Evolutionary conservation across 2,888 invertebrate species (phyloP).

Genomic region (Diarsia brunnea): DNA sequence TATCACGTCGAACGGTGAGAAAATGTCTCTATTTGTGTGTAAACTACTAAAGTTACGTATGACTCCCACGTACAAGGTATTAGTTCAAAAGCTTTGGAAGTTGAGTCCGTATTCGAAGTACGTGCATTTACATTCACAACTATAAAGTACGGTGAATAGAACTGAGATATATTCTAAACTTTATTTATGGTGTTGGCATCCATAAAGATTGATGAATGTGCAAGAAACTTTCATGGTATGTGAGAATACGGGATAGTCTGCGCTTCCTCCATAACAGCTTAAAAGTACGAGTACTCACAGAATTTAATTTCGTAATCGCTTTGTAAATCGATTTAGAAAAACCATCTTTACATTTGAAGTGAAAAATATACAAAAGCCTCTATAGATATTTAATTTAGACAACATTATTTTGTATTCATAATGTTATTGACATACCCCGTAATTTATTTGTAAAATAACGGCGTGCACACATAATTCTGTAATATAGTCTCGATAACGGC

Average conservation of each 20-base stretch:
- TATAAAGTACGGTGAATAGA: slow-evolving; percentile 65
- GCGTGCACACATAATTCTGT: slow-evolving; percentile 38
- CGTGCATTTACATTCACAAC: slow-evolving; percentile 66
- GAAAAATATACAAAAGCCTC: slow-evolving; percentile 6
- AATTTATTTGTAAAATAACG: slow-evolving; percentile 51
- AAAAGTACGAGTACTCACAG: slow-evolving; percentile 7
- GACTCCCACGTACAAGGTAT: slow-evolving; percentile 77
- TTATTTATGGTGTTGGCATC: slow-evolving; percentile 61
- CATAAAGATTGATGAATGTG: slow-evolving; percentile 65
- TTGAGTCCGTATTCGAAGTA: slow-evolving; percentile 65
- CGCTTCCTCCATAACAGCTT: slow-evolving; percentile 18
- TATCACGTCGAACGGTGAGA: slow-evolving; percentile 81
- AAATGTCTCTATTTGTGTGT: slow-evolving; percentile 83
- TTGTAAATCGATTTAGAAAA: slow-evolving; percentile 13
- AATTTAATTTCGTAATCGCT: slow-evolving; percentile 30
- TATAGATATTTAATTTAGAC: slow-evolving; percentile 2
- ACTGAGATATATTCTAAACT: slow-evolving; percentile 60
- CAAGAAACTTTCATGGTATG: slow-evolving; percentile 45
- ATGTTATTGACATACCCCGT: slow-evolving; percentile 19
- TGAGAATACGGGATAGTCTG: slow-evolving; percentile 53
- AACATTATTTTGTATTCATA: slow-evolving; percentile 13
- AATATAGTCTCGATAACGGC: slow-evolving; percentile 21
- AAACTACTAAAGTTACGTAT: slow-evolving; percentile 76
- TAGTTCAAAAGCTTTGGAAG: slow-evolving; percentile 62
- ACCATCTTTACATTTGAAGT: neutral